Conservation (phyloP, 2,888 invertebrate species). For the Eristalis tenax region DNA sequence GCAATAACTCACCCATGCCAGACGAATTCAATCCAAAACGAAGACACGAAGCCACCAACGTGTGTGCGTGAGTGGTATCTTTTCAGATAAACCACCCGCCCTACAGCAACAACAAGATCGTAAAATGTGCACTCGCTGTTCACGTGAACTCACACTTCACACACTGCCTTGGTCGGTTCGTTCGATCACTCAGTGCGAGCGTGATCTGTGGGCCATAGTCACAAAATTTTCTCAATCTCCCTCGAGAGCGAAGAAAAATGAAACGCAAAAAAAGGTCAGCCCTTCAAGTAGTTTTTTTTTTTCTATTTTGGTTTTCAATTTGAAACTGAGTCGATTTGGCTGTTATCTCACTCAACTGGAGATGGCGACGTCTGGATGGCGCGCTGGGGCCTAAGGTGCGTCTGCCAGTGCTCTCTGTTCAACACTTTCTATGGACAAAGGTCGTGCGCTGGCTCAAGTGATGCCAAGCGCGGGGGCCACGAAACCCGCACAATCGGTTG, state of each 20-base stretch:
- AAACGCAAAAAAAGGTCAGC: conserved; percentile 57
- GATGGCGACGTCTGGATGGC: neutral
- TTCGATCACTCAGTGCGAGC: conserved; percentile 53
- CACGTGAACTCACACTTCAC: conserved; percentile 54
- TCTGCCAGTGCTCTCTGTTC: neutral
- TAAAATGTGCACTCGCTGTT: conserved; percentile 58
- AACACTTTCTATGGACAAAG: conserved; percentile 28
- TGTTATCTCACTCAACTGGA: conserved; percentile 36
- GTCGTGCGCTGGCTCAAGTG: conserved; percentile 31
- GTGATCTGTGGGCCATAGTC: conserved; percentile 40
- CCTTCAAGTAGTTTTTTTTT: conserved; percentile 51
- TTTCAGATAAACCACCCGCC: conserved; percentile 22
- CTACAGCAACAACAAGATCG: conserved; percentile 27
- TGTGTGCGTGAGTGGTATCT: conserved; percentile 29
- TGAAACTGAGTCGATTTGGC: conserved; percentile 27
- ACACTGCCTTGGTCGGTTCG: conserved; percentile 7
- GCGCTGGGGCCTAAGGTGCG: neutral
- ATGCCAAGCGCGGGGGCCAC: neutral
- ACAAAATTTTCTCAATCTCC: conserved; percentile 60
- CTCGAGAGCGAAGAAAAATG: neutral
- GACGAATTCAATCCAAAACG: neutral
- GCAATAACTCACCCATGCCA: conserved; percentile 37
- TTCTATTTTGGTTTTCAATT: conserved; percentile 38
- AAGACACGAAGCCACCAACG: conserved; percentile 19
- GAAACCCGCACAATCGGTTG: neutral